phyloP scores from a whole-genome alignment of 2,888 invertebrate genomes.

The Glyphotaelius pellucidus region DNA sequence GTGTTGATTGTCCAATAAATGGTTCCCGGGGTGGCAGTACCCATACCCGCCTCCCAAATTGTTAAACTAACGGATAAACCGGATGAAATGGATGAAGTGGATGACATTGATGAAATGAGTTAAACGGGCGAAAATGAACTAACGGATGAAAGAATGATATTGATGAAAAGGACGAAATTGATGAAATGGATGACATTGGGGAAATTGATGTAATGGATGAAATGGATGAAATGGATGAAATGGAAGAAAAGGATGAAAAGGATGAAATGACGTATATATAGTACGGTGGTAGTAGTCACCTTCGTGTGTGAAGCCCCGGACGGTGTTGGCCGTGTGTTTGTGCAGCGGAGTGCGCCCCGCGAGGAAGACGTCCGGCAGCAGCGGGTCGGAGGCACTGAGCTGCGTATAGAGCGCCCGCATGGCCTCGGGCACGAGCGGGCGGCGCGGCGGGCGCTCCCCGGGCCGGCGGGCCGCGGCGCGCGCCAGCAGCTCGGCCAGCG shows the following conservation, averaged over 20 bases:
- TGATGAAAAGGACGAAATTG: background rate
- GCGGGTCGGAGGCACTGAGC: conserved; percentile 78
- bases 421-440: conserved; percentile 85
- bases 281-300: conserved; percentile 72
- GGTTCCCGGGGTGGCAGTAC: too few species aligned
- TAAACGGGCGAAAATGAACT: too few species aligned
- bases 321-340: conserved; percentile 89
- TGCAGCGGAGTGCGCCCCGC: conserved; percentile 83
- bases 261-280: too few species aligned
- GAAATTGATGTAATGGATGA: too few species aligned
- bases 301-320: conserved; percentile 89
- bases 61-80: background rate
- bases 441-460: conserved; percentile 74
- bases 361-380: conserved; percentile 81
- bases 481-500: conserved; percentile 79
- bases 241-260: background rate
- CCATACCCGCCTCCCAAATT: too few species aligned
- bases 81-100: background rate
- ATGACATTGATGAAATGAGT: background rate
- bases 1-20: too few species aligned
- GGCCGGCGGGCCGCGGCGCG: conserved; percentile 81
- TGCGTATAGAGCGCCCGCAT: conserved; percentile 87
- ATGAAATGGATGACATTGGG: background rate
- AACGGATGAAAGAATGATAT: background rate
- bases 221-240: background rate